phyloP scores from a whole-genome alignment of 2,888 invertebrate species.

The Drosophila meridiana region DNA sequence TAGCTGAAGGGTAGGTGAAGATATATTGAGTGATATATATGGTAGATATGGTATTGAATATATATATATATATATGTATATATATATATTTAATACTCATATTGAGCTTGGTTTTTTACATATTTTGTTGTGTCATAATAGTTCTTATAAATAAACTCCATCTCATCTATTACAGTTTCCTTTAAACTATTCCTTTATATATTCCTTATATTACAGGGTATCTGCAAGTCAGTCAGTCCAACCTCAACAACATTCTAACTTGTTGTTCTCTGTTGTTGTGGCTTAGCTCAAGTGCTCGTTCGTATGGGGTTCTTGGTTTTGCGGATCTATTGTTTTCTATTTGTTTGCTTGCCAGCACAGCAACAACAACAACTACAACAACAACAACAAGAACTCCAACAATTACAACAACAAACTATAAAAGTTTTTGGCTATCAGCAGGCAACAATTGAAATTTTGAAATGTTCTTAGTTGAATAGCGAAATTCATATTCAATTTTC shows the following conservation, averaged over 20 bases:
- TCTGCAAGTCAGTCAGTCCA: background rate
- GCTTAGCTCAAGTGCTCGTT: slow-evolving; percentile 36
- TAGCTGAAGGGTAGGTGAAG: background rate
- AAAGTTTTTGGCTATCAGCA: slow-evolving; percentile 15
- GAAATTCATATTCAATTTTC: slow-evolving; percentile 32
- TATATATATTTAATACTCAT: too few relatives aligned
- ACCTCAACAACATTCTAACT: background rate
- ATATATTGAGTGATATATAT: background rate
- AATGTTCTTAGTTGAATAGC: slow-evolving; percentile 29
- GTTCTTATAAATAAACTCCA: too few relatives aligned
- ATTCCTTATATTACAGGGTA: background rate
- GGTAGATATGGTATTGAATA: too few relatives aligned
- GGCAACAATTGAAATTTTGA: slow-evolving; percentile 28
- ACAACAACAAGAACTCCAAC: background rate
- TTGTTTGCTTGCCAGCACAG: slow-evolving; percentile 37
- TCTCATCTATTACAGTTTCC: too few relatives aligned
- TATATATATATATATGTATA: too few relatives aligned
- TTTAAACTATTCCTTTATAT: background rate
- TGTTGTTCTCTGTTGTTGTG: slow-evolving; percentile 27
- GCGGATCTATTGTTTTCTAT: slow-evolving; percentile 48
- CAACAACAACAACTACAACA: slow-evolving; percentile 12
- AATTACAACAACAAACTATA: slow-evolving; percentile 1
- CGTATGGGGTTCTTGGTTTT: slow-evolving; percentile 26
- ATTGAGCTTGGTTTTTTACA: too few relatives aligned
- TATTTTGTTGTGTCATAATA: too few relatives aligned